Evolutionary conservation across 2,797 vertebrate genomes (phyloP).

Genomic region (Orestias chungarensis): DNA sequence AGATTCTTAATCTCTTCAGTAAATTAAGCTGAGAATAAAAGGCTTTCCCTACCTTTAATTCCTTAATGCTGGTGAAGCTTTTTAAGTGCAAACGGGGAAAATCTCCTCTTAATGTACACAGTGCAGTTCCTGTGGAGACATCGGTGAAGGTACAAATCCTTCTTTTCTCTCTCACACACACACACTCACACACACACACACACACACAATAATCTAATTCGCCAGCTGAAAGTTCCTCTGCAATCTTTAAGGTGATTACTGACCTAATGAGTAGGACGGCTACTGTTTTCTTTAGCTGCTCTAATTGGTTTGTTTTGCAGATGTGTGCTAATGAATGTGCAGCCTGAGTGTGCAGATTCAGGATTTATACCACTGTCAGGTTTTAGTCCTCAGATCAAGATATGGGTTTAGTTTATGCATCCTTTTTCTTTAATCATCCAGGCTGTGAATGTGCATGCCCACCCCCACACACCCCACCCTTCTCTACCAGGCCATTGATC

Average conservation of each 20-base stretch:
- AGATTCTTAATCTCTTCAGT: conserved; percentile 67
- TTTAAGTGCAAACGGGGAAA: conserved; percentile 56
- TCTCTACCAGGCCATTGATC: conserved; percentile 24
- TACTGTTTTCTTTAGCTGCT: conserved; percentile 47
- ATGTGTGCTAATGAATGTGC: conserved; percentile 68
- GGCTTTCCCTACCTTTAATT: conserved; percentile 63
- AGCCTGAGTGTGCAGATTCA: conserved; percentile 67
- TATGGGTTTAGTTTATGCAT: conserved; percentile 29
- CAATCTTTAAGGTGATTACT: conserved; percentile 75
- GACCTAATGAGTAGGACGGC: conserved; percentile 74
- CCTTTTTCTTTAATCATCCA: conserved; percentile 29
- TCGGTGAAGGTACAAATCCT: conserved; percentile 52
- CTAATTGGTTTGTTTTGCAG: conserved; percentile 71
- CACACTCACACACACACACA: conserved; percentile 26
- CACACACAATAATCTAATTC: conserved; percentile 33
- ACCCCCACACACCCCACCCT: neutral
- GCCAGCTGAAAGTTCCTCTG: conserved; percentile 47
- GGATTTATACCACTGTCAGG: conserved; percentile 58
- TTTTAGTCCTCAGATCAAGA: conserved; percentile 46
- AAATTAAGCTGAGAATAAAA: conserved; percentile 62
- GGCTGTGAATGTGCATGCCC: conserved; percentile 12
- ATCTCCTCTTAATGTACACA: conserved; percentile 48
- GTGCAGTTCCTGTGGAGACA: conserved; percentile 42
- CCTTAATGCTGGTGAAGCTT: conserved; percentile 67
- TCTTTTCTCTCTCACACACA: conserved; percentile 27